Evolutionary conservation across 2,888 invertebrate species (phyloP).

Genomic region (Sepioteuthis lessoniana): DNA sequence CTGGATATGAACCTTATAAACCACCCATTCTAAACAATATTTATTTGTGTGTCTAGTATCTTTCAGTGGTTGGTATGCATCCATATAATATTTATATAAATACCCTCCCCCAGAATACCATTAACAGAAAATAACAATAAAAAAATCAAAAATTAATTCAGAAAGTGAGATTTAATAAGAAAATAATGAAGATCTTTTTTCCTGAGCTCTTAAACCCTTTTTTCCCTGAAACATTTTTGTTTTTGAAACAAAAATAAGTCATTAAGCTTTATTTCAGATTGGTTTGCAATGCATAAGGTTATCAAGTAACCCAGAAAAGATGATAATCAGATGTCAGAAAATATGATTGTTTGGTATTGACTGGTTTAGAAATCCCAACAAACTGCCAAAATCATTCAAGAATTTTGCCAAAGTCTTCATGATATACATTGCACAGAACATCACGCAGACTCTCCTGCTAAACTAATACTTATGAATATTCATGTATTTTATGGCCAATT

Average conservation of each 20-base stretch:
- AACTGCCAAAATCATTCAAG: slow-evolving; percentile 9
- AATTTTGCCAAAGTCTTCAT: slow-evolving; percentile 12
- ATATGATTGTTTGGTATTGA: background rate
- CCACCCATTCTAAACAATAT: too few species aligned
- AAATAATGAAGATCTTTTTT: background rate
- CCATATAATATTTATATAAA: too few species aligned
- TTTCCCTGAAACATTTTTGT: background rate
- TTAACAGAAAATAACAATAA: too few species aligned
- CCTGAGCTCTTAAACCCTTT: background rate
- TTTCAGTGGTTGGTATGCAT: too few species aligned
- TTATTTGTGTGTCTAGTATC: too few species aligned
- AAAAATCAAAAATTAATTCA: background rate
- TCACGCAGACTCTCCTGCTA: background rate
- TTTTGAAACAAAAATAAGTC: background rate
- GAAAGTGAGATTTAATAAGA: background rate
- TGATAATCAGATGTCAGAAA: slow-evolving; percentile 4
- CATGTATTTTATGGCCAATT: background rate
- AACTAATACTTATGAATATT: background rate
- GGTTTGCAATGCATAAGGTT: background rate
- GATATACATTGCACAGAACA: background rate
- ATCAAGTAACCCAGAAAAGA: background rate
- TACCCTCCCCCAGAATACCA: too few species aligned
- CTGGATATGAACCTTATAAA: too few species aligned
- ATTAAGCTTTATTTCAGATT: background rate
- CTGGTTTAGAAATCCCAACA: background rate